Conservation (phyloP, 1,140 invertebrate species). For the Anastrepha obliqua region DNA sequence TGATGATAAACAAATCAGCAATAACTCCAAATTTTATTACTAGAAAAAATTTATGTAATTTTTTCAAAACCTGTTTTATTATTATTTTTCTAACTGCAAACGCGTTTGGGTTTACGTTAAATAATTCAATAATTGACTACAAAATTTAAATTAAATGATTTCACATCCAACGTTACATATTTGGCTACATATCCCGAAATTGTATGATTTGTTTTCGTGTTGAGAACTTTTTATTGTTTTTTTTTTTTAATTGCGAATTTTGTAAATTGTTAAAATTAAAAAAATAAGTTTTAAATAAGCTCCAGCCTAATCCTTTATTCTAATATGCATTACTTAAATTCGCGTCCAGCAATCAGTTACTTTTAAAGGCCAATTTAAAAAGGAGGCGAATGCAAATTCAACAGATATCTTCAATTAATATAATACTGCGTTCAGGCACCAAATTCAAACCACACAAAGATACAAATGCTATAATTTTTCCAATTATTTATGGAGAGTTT, state of each 20-base stretch:
- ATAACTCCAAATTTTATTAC: neutral
- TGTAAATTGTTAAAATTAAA: slow-evolving; percentile 21
- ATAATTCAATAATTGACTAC: no score
- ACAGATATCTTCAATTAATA: no score
- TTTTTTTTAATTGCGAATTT: neutral
- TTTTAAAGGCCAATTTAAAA: no score
- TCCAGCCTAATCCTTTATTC: no score
- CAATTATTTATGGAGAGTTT: slow-evolving; percentile 15
- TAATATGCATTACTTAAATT: no score
- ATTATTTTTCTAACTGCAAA: neutral
- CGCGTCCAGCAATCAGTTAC: no score
- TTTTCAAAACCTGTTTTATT: neutral
- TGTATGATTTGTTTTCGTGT: neutral
- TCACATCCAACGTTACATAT: neutral
- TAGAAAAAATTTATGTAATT: neutral
- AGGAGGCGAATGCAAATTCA: no score
- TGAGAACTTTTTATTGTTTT: neutral
- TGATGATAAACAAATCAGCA: neutral
- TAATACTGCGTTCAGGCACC: no score
- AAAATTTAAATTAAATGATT: neutral
- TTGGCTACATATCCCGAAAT: neutral
- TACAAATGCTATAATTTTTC: slow-evolving; percentile 4
- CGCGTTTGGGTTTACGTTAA: neutral
- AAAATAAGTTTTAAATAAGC: neutral
- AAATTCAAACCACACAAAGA: neutral